phyloP scores from a whole-genome alignment of 2,797 vertebrate species.

The Sebastes steindachneri region DNA sequence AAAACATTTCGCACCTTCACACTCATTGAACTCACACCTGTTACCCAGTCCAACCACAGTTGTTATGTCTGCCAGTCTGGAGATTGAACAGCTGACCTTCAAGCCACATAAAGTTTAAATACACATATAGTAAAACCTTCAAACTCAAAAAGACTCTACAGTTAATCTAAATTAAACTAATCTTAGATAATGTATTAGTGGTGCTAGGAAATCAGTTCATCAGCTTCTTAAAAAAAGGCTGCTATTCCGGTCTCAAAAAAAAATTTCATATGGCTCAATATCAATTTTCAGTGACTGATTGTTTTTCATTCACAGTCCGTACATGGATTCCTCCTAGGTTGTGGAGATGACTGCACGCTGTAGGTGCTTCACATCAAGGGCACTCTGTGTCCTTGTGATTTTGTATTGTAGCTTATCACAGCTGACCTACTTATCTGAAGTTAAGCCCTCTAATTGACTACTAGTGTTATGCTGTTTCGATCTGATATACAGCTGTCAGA shows the following conservation, averaged over 20 bases:
- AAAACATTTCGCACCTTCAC: not conserved
- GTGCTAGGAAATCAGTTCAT: not conserved
- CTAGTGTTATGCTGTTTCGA: not conserved
- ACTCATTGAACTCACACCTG: not conserved
- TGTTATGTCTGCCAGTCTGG: not conserved
- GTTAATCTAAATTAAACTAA: not conserved
- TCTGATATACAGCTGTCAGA: conserved; percentile 15
- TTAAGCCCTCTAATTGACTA: not conserved
- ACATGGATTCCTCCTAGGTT: not conserved
- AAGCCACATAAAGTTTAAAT: not conserved
- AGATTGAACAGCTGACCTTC: not conserved
- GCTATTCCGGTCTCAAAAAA: not conserved
- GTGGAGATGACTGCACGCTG: not conserved
- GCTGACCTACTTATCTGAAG: not conserved
- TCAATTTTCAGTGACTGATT: not conserved
- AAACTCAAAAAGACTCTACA: accelerated
- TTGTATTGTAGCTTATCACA: not conserved
- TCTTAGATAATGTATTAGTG: not conserved
- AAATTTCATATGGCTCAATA: not conserved
- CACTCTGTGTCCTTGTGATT: not conserved
- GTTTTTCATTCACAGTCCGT: not conserved
- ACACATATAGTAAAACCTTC: not conserved
- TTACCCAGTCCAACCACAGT: not conserved
- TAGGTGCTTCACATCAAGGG: not conserved
- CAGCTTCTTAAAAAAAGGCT: not conserved